Evolutionary conservation across 2,797 vertebrate species (phyloP).

Genomic region (Geotrypetes seraphini): DNA sequence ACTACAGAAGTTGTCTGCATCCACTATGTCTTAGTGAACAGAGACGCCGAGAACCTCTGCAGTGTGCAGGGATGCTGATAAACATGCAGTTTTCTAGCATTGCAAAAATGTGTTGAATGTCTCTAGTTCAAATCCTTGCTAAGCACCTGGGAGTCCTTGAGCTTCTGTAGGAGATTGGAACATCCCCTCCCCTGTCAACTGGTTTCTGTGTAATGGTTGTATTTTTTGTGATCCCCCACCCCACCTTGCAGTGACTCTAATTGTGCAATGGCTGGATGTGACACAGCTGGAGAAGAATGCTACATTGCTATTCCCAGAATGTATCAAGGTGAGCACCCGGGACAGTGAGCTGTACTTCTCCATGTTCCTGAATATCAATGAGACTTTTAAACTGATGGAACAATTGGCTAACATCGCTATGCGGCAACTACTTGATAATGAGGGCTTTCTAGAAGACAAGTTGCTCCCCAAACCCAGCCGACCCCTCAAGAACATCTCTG

Average conservation of each 20-base stretch:
- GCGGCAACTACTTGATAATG: constrained; percentile 84
- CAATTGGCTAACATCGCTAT: constrained; percentile 92
- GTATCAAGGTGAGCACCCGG: constrained; percentile 81
- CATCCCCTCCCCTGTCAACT: no score
- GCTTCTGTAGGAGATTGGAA: no score
- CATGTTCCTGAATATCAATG: constrained; percentile 90
- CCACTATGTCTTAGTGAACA: no score
- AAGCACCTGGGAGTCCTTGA: no score
- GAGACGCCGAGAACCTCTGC: no score
- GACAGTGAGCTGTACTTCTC: constrained; percentile 86
- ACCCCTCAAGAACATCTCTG: constrained; percentile 80
- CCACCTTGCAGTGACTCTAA: constrained; percentile 69
- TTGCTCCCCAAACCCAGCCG: constrained; percentile 71
- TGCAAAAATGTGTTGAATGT: no score
- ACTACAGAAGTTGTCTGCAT: no score
- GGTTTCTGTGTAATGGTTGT: not conserved
- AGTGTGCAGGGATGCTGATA: no score
- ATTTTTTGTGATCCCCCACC: no score
- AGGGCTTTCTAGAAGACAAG: constrained; percentile 78
- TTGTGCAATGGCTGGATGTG: constrained; percentile 89
- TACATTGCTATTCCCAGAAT: constrained; percentile 85
- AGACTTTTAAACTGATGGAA: constrained; percentile 95
- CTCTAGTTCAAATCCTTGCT: no score
- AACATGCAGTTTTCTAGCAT: no score
- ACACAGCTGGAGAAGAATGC: constrained; percentile 89